Base-by-base conservation (phyloP, 2,888 invertebrate genomes). In the Busseola fusca region DNA sequence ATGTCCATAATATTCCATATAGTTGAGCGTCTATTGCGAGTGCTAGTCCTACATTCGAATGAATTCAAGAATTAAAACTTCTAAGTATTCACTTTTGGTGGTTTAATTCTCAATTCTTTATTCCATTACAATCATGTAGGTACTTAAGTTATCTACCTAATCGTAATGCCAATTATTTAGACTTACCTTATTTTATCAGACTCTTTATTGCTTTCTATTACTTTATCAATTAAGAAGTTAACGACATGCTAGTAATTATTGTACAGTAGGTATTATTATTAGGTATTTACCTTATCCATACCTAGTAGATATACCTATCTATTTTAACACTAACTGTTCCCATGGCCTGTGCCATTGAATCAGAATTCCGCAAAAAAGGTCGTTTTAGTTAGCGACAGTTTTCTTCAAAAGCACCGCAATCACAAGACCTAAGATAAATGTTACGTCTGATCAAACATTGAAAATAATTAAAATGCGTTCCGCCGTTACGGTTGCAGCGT, bases 171-270 rank as follows among this genome's bases (percentile, higher is more conserved):
- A 34, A 34, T 34, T 34, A 5, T 4, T 34, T 34, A 34, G 5
- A 34, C 34, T 34, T 34, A 4, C 5, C 34, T 2, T 34, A 34
- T 34, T 34, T 34, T 27, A 70, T 70, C 48, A 52, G n/a, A n/a
- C 6, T 65, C 14, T 59, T 67, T 40, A 54, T 60, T 73, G 25
- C 48, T 21, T 14, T 14, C 30, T 18, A 34, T 42, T 34, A 34
- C 6, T 34, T 34, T 34, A 57, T 45, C 60, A 62, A 62, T 25
- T 48, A n/a, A 12, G 48, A 42, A 60, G 34, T 37, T 76, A 58
- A 45, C 16, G 27, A 52, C 1, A 30, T 37, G 42, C 25, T 69
- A 25, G 21, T 21, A 45, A 45, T 37, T 25, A 25, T 25, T n/a
- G 34, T 54, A 16, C 54, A 52, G n/a, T n/a, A n/a, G n/a, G n/a